Evolutionary conservation across 1,140 invertebrate species (phyloP).

Genomic region (Mizuhopecten yessoensis): DNA sequence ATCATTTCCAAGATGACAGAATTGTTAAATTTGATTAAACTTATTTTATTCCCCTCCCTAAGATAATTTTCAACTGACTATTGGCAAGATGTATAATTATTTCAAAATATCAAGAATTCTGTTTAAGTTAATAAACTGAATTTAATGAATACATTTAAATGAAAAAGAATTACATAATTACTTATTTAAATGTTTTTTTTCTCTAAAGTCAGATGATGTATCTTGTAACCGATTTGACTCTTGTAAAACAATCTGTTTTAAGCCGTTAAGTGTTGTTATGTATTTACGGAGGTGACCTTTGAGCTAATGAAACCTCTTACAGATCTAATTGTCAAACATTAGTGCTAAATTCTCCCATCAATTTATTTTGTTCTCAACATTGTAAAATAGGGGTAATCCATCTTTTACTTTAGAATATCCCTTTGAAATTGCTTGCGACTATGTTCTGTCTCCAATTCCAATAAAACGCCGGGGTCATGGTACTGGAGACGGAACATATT

Average conservation of each 20-base stretch:
- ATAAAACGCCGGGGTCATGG: background rate
- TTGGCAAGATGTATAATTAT: no score
- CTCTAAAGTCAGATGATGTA: background rate
- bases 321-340: background rate
- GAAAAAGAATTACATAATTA: no score
- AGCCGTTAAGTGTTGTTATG: background rate
- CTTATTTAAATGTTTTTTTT: no score
- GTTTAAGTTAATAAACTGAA: no score
- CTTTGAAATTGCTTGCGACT: background rate
- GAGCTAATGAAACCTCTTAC: background rate
- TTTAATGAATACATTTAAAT: no score
- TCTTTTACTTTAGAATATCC: constrained; percentile 31
- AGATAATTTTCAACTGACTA: no score
- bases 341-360: background rate
- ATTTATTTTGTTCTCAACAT: constrained; percentile 20
- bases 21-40: no score
- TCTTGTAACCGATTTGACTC: background rate
- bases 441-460: background rate
- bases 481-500: background rate
- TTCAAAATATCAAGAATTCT: no score
- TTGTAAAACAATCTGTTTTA: background rate
- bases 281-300: background rate
- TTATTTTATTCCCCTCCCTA: no score
- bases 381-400: constrained; percentile 20
- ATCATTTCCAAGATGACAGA: no score